These are phyloP conservation scores for Globodera ellingtonae DNA, from an alignment of 1,140 invertebrate genomes.

Conservation along the genomic window DNA sequence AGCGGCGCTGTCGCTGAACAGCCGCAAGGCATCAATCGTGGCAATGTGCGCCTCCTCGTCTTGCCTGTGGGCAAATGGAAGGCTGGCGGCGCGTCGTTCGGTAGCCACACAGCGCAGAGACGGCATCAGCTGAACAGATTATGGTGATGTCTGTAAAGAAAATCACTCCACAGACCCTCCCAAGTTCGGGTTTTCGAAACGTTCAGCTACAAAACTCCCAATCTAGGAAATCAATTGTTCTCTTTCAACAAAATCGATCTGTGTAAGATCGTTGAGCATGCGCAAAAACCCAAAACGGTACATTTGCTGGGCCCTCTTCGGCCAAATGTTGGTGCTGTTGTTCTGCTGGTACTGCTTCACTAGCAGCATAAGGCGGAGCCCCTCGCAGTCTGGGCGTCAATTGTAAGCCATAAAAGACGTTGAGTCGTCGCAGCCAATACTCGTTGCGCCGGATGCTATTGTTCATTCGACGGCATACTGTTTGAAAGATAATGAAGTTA, in stretches of 20 bases:
- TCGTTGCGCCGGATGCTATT: neutral
- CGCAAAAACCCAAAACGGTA: too few relatives aligned
- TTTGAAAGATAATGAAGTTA: neutral
- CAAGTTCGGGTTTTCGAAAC: neutral
- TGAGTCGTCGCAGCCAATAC: slow-evolving; percentile 29
- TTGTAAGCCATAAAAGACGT: slow-evolving; percentile 21
- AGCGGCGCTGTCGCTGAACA: slow-evolving; percentile 34
- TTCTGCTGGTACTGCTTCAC: neutral
- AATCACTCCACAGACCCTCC: too few relatives aligned
- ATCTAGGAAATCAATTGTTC: neutral
- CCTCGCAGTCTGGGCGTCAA: slow-evolving; percentile 12
- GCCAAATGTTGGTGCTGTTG: neutral
- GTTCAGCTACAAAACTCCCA: neutral
- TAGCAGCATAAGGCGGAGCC: too few relatives aligned
- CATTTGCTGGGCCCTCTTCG: slow-evolving; percentile 1
- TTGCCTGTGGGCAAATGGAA: neutral
- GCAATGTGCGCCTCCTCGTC: slow-evolving; percentile 22
- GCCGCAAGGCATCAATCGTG: slow-evolving; percentile 43
- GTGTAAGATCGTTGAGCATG: neutral
- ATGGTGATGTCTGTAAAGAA: too few relatives aligned
- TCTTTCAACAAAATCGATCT: neutral
- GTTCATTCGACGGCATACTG: slow-evolving; percentile 21
- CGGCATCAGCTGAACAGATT: slow-evolving; percentile 1
- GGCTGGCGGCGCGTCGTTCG: slow-evolving; percentile 16
- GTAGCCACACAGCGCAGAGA: slow-evolving; percentile 32